Percentiles rank a stretch among this genome's conserved stretches.
Evolutionary conservation across 2,888 invertebrate genomes (phyloP).

Genomic region (Drosophila picticornis): DNA sequence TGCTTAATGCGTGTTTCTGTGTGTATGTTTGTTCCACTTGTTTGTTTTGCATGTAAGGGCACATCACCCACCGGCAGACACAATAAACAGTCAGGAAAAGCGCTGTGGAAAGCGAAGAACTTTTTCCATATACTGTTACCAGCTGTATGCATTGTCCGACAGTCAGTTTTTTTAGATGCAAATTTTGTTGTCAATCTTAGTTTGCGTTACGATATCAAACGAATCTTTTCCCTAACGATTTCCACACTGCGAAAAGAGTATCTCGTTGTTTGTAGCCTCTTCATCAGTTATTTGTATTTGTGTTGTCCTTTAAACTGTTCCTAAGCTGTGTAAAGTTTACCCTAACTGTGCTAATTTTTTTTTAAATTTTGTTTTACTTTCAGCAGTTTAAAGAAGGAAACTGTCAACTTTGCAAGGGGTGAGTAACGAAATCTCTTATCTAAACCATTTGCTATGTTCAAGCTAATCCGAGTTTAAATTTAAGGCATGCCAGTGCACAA

Average conservation of each 20-base stretch:
- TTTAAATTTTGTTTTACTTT: conserved; percentile 5
- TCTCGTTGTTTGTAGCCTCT: background rate
- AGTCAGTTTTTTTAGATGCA: background rate
- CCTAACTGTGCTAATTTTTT: conserved; percentile 15
- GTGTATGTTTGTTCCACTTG: conserved; percentile 5
- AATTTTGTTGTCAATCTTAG: background rate
- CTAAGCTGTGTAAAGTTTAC: conserved; percentile 3
- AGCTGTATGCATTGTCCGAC: background rate
- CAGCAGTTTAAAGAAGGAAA: conserved; percentile 7
- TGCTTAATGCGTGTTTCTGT: conserved; percentile 18
- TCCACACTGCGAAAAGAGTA: background rate
- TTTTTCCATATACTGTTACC: conserved; percentile 12
- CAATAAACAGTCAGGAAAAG: conserved; percentile 9
- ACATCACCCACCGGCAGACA: conserved; percentile 26
- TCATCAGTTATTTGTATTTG: background rate
- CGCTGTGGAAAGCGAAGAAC: conserved; percentile 1
- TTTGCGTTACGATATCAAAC: background rate
- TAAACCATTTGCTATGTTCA: conserved; percentile 9
- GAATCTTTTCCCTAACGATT: background rate
- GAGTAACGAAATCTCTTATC: conserved; percentile 15
- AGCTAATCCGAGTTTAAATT: conserved; percentile 19
- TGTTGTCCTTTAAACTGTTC: conserved; percentile 19
- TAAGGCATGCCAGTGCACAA: conserved; percentile 1
- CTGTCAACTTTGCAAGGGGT: conserved; percentile 13
- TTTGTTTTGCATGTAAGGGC: conserved; percentile 44